Evolutionary conservation across 1,140 invertebrate species (phyloP).

Genomic region (Phymorhynchus buccinoides): DNA sequence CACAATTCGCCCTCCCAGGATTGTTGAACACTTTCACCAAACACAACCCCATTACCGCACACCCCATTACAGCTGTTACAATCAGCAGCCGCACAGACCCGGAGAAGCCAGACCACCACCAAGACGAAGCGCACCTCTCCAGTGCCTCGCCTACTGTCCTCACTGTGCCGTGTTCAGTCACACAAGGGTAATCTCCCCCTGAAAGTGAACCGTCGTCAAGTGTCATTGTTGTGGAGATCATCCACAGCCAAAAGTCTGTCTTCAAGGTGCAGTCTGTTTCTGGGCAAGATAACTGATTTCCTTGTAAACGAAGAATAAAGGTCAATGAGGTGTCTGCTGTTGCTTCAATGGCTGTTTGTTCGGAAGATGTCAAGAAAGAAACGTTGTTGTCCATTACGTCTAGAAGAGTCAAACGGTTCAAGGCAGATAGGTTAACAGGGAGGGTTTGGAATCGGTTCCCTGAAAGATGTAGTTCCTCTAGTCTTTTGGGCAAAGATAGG

Average conservation of each 20-base stretch:
- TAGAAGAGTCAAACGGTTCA: neutral
- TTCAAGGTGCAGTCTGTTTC: neutral
- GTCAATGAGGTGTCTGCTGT: neutral
- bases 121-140: neutral
- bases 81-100: too few species aligned
- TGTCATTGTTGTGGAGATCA: neutral
- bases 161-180: neutral
- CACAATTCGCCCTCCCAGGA: too few species aligned
- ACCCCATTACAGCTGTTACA: neutral
- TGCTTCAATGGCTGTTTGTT: neutral
- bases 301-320: neutral
- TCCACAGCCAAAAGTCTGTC: neutral
- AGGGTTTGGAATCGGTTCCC: neutral
- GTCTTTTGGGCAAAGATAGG: neutral
- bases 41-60: neutral
- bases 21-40: too few species aligned
- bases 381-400: neutral
- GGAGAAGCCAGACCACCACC: neutral
- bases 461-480: neutral
- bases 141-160: neutral
- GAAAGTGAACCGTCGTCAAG: neutral
- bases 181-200: neutral
- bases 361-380: neutral
- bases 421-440: neutral
- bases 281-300: neutral